Conservation (phyloP, 1,140 invertebrate genomes). For the Pararge aegeria region DNA sequence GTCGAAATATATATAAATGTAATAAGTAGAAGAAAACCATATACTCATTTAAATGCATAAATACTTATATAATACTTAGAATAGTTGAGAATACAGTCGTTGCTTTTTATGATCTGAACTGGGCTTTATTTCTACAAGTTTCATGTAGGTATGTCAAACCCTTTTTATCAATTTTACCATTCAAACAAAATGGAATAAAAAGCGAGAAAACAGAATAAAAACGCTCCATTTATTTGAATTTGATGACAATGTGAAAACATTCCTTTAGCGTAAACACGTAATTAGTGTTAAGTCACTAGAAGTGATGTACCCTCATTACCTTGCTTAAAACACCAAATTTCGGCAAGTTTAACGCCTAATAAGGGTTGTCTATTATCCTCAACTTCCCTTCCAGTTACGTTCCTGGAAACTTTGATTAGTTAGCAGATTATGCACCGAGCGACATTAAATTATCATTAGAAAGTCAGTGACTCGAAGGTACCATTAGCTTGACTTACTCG, state of each 20-base stretch:
- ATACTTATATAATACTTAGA: too few relatives aligned
- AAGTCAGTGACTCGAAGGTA: constrained; percentile 39
- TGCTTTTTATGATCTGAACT: too few relatives aligned
- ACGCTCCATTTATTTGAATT: too few relatives aligned
- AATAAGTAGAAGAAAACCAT: too few relatives aligned
- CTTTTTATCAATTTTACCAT: too few relatives aligned
- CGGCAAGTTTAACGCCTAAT: constrained; percentile 23
- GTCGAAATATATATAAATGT: too few relatives aligned
- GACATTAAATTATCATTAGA: constrained; percentile 64
- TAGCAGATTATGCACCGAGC: constrained; percentile 45
- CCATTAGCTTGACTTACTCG: constrained; percentile 42
- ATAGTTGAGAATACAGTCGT: too few relatives aligned
- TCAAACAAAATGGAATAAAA: too few relatives aligned
- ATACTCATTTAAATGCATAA: too few relatives aligned
- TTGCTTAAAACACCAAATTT: constrained; percentile 9
- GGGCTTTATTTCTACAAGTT: too few relatives aligned
- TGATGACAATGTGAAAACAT: not conserved
- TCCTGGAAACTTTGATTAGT: constrained; percentile 35
- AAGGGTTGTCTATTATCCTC: constrained; percentile 26
- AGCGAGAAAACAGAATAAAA: too few relatives aligned
- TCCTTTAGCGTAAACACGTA: not conserved
- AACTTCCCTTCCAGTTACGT: constrained; percentile 19
- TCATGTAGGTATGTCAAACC: too few relatives aligned
- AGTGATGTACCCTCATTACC: not conserved
- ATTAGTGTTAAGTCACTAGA: not conserved